Conservation (phyloP, 2,797 vertebrate species). For the Myotis vivesi region DNA sequence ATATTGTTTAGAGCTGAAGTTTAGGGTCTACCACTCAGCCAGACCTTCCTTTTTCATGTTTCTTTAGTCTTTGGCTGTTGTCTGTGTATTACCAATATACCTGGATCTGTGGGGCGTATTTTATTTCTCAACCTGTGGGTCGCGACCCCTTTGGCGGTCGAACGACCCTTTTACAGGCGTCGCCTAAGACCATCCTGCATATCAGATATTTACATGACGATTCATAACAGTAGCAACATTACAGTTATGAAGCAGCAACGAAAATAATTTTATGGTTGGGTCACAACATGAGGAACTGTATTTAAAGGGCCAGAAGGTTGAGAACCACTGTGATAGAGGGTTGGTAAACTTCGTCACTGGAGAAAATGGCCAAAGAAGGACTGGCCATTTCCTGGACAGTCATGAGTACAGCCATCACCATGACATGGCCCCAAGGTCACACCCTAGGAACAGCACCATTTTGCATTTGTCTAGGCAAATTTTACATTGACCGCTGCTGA, state of each 20-base stretch:
- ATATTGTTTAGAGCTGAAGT: not conserved
- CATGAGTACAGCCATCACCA: not conserved
- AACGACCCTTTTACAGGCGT: too few species aligned
- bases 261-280: too few species aligned
- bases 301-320: too few species aligned
- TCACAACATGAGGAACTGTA: too few species aligned
- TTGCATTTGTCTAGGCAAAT: slow-evolving; percentile 8
- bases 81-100: not conserved
- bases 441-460: not conserved
- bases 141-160: too few species aligned
- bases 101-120: not conserved
- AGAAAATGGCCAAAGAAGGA: not conserved
- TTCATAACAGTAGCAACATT: too few species aligned
- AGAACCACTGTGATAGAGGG: not conserved
- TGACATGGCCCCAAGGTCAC: not conserved
- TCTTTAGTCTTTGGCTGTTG: not conserved
- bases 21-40: not conserved
- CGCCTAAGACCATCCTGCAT: too few species aligned
- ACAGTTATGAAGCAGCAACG: too few species aligned
- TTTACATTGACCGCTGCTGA: not conserved
- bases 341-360: not conserved
- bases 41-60: not conserved
- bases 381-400: not conserved
- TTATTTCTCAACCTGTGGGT: not conserved
- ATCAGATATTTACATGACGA: too few species aligned